phyloP scores from a whole-genome alignment of 1,140 invertebrate species.

The Nixonia krombeini region DNA sequence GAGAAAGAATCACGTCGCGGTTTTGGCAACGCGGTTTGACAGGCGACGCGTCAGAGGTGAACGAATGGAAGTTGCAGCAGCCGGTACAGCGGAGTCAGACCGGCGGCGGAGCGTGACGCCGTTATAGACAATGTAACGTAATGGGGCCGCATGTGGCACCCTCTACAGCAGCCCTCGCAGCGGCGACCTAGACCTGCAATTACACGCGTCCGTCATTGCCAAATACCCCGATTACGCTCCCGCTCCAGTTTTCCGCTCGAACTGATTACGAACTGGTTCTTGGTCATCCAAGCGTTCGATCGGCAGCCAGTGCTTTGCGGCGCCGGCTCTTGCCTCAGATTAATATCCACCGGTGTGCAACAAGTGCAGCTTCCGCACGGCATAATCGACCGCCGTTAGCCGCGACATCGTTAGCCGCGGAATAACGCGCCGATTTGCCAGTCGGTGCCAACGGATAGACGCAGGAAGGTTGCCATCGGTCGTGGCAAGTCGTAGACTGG shows the following conservation, averaged over 20 bases:
- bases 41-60: no score
- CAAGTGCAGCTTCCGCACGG: not conserved
- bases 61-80: constrained; percentile 9
- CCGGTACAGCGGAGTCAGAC: constrained; percentile 30
- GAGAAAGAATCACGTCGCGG: no score
- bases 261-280: constrained; percentile 66
- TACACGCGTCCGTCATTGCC: constrained; percentile 40
- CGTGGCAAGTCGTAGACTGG: no score
- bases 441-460: no score
- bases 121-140: no score
- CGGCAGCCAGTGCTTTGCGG: constrained; percentile 31
- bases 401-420: no score
- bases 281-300: constrained; percentile 66
- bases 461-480: no score
- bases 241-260: constrained; percentile 62
- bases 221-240: constrained; percentile 44
- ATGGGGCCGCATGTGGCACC: constrained; percentile 56
- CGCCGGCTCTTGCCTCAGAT: constrained; percentile 47
- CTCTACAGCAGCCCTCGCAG: constrained; percentile 37
- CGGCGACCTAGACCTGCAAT: constrained; percentile 55
- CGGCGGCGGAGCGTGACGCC: constrained; percentile 62
- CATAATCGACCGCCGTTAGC: not conserved
- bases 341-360: constrained; percentile 28
- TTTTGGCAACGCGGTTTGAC: no score
- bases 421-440: no score